Percentiles rank a stretch among this genome's conserved stretches.
Conservation (phyloP, 1,140 invertebrate genomes). For the Temnothorax curvispinosus region DNA sequence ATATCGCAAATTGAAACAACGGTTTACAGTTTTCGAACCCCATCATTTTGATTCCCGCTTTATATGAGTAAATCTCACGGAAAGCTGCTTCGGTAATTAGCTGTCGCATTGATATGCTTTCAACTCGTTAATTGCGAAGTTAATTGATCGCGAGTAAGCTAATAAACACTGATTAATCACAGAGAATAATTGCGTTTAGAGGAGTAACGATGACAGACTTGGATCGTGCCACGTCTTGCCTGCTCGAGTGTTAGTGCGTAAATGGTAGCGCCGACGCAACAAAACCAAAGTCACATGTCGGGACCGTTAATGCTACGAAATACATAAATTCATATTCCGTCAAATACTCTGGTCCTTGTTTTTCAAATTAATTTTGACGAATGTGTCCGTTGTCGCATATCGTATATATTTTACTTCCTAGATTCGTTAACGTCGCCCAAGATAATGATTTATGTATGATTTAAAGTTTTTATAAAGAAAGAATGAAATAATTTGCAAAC, state of each 20-base stretch:
- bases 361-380: not conserved
- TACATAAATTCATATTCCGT: too few relatives aligned
- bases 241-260: not conserved
- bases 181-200: not conserved
- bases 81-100: not conserved
- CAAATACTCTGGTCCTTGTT: not conserved
- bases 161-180: not conserved
- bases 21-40: not conserved
- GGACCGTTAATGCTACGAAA: too few relatives aligned
- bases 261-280: too few relatives aligned
- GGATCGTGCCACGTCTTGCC: not conserved
- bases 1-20: not conserved
- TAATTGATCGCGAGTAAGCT: not conserved
- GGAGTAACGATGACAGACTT: not conserved
- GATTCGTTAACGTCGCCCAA: too few relatives aligned
- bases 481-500: too few relatives aligned
- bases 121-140: not conserved
- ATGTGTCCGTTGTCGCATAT: not conserved
- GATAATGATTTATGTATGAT: too few relatives aligned
- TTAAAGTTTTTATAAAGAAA: too few relatives aligned
- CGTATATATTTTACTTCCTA: not conserved
- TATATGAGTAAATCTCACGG: not conserved
- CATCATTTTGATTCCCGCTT: not conserved
- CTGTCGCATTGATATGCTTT: not conserved
- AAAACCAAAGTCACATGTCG: too few relatives aligned